These are phyloP conservation scores for Hydractinia echinata DNA, from an alignment of 30 jellyfish, hydroid and myxozoan species.

Conservation along the genomic window DNA sequence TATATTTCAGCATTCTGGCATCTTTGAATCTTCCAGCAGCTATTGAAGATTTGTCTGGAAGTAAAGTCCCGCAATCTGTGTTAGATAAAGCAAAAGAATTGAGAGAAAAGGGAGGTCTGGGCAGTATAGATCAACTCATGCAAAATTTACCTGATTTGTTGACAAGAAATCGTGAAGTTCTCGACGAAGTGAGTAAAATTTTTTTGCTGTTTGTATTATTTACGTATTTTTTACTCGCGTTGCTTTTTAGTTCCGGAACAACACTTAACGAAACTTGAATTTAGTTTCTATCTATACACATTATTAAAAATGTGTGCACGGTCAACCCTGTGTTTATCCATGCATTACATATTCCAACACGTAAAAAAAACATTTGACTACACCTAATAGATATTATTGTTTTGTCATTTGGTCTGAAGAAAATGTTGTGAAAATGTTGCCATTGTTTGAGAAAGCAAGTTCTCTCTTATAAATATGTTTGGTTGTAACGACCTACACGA, in stretches of 20 bases:
- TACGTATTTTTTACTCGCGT: background rate
- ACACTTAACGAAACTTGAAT: too few relatives aligned
- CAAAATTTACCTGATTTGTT: constrained; percentile 92
- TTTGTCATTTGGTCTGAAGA: too few relatives aligned
- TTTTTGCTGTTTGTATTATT: too few relatives aligned
- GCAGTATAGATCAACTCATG: constrained; percentile 65
- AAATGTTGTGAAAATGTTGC: too few relatives aligned
- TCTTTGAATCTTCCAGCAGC: constrained; percentile 97
- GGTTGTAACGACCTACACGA: too few relatives aligned
- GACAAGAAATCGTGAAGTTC: constrained; percentile 74
- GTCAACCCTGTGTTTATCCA: background rate
- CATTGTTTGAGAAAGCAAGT: too few relatives aligned
- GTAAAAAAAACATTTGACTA: background rate
- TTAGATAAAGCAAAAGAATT: constrained; percentile 78
- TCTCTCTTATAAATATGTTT: too few relatives aligned
- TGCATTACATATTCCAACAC: background rate
- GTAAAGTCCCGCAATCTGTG: constrained; percentile 90
- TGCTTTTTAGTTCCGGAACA: too few relatives aligned
- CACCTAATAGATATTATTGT: too few relatives aligned
- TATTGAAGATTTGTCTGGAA: constrained; percentile 91
- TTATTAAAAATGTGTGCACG: too few relatives aligned
- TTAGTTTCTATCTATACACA: too few relatives aligned
- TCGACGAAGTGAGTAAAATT: constrained; percentile 67
- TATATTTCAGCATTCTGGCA: constrained; percentile 63
- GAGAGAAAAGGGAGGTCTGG: constrained; percentile 79